phyloP scores from a whole-genome alignment of 2,888 invertebrate genomes.

The Lepidochitona cinerea region DNA sequence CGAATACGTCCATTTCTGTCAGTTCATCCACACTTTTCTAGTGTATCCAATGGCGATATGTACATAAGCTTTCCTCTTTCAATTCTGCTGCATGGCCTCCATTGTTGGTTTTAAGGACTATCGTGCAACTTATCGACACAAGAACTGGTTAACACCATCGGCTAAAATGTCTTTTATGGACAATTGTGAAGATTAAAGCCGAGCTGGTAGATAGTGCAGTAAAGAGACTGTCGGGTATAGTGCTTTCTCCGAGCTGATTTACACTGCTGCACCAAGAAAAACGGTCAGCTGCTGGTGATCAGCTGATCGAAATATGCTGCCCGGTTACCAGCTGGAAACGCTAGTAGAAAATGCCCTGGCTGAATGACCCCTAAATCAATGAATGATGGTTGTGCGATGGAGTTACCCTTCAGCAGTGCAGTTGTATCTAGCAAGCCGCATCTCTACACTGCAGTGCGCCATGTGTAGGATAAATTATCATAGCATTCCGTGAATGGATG shows the following conservation, averaged over 20 bases:
- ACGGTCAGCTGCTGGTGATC: not conserved
- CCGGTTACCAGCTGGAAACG: conserved; percentile 1
- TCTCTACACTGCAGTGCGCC: not conserved
- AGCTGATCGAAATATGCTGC: not conserved
- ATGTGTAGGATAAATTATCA: conserved; percentile 8
- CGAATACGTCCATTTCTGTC: too few species aligned
- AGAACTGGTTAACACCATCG: not conserved
- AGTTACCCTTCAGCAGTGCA: not conserved
- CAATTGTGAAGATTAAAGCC: not conserved
- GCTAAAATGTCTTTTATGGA: not conserved
- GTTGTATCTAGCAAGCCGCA: not conserved
- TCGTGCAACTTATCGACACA: too few species aligned
- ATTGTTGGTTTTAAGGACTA: too few species aligned
- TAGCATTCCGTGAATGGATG: not conserved
- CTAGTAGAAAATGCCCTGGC: conserved; percentile 4
- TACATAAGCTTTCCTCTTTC: too few species aligned
- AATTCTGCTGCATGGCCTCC: too few species aligned
- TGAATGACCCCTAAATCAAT: conserved; percentile 9
- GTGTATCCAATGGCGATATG: too few species aligned
- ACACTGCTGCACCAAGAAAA: not conserved
- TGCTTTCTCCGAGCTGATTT: not conserved
- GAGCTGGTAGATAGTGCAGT: not conserved
- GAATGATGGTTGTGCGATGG: conserved; percentile 1
- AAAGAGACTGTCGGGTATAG: not conserved
- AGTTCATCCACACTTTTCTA: too few species aligned